These are phyloP conservation scores for Coenonympha glycerion DNA, from an alignment of 2,888 invertebrate genomes.

Conservation along the genomic window DNA sequence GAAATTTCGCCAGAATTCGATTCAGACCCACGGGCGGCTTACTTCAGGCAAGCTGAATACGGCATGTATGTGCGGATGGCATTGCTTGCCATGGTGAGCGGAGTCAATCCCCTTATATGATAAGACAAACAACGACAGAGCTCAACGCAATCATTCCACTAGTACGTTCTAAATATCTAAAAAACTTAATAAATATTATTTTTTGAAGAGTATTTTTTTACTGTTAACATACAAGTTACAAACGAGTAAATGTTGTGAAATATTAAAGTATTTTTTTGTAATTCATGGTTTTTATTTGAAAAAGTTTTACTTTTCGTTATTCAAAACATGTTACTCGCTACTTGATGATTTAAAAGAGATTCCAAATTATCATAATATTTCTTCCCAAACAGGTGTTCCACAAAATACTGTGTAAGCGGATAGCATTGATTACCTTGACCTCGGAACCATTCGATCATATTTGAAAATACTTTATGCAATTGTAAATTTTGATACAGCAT, in stretches of 20 bases:
- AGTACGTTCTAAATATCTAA: too few species aligned
- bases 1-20: slow-evolving; percentile 98
- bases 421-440: not conserved
- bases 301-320: not conserved
- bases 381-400: not conserved
- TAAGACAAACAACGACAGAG: too few species aligned
- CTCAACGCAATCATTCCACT: too few species aligned
- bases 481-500: not conserved
- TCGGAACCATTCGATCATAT: not conserved
- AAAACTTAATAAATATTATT: too few species aligned
- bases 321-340: slow-evolving; percentile 14
- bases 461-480: not conserved
- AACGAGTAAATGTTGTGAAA: not conserved
- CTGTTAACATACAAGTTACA: not conserved
- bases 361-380: slow-evolving; percentile 15
- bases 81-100: slow-evolving; percentile 91
- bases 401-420: not conserved
- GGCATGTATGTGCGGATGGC: slow-evolving; percentile 99
- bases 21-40: slow-evolving; percentile 96
- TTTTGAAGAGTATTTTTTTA: not conserved
- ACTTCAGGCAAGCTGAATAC: slow-evolving; percentile 98
- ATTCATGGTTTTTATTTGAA: slow-evolving; percentile 4
- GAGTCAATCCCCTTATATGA: slow-evolving; percentile 62
- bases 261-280: slow-evolving; percentile 3
- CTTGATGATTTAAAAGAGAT: slow-evolving; percentile 21